Evolutionary conservation across 2,888 invertebrate species (phyloP).

Genomic region (Trachelus iudaicus): DNA sequence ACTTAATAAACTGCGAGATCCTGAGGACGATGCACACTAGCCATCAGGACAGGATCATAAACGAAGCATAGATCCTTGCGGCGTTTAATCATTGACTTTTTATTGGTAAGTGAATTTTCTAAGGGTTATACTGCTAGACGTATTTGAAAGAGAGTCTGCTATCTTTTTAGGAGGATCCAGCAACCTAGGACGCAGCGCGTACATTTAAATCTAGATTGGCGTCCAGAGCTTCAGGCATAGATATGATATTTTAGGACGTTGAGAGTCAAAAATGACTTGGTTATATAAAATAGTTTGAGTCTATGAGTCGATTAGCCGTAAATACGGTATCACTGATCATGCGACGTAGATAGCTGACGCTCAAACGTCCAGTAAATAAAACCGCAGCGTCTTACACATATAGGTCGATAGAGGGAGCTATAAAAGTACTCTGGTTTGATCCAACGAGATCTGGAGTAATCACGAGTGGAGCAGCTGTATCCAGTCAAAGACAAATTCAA

Average conservation of each 20-base stretch:
- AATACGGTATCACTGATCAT: neutral
- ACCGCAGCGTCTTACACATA: neutral
- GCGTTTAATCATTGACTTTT: neutral
- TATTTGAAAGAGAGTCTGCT: neutral
- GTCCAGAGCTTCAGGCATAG: neutral
- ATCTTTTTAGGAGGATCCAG: neutral
- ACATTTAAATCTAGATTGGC: neutral
- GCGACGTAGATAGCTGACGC: neutral
- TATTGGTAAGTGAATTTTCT: neutral
- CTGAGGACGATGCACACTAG: neutral
- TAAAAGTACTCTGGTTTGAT: conserved; percentile 26
- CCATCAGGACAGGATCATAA: neutral
- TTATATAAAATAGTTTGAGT: neutral
- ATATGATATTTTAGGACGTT: neutral
- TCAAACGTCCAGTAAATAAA: neutral
- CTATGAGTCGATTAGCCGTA: neutral
- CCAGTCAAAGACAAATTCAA: neutral
- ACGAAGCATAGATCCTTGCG: neutral
- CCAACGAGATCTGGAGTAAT: conserved; percentile 24
- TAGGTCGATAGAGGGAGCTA: neutral
- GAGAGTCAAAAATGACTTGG: neutral
- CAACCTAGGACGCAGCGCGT: too few relatives aligned
- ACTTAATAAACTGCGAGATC: conserved; percentile 42
- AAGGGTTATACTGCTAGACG: neutral
- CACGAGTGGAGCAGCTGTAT: neutral